Conservation (phyloP, 2,888 invertebrate species). For the Clivina fossor region DNA sequence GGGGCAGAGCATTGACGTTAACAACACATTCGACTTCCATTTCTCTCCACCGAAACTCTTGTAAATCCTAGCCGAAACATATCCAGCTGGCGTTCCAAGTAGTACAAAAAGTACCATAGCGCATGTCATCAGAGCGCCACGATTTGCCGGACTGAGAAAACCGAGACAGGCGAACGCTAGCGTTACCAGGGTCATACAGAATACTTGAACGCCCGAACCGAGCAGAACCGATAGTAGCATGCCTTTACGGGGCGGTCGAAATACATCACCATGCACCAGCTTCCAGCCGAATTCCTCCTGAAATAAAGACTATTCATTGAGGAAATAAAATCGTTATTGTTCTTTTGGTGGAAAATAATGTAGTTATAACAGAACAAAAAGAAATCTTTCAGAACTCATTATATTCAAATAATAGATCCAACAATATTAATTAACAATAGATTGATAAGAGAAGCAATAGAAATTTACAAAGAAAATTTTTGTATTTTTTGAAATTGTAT, state of each 20-base stretch:
- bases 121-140: slow-evolving; percentile 98
- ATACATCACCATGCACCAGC: slow-evolving; percentile 96
- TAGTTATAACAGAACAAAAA: no score
- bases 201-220: slow-evolving; percentile 96
- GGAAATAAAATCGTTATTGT: no score
- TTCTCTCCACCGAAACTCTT: slow-evolving; percentile 98
- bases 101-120: slow-evolving; percentile 96
- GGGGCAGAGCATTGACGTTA: slow-evolving; percentile 95
- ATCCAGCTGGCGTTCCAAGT: slow-evolving; percentile 95
- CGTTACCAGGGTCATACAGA: slow-evolving; percentile 94
- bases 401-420: no score
- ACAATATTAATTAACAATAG: no score
- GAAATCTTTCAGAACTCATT: no score
- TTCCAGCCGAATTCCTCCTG: slow-evolving; percentile 98
- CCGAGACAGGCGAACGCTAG: slow-evolving; percentile 98
- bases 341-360: no score
- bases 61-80: slow-evolving; percentile 94
- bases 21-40: slow-evolving; percentile 97
- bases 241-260: slow-evolving; percentile 93
- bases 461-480: no score
- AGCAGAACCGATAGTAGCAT: slow-evolving; percentile 94
- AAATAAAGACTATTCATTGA: slow-evolving; percentile 50
- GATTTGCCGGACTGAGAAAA: slow-evolving; percentile 96
- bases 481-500: no score
- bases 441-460: no score